Conservation (phyloP, 2,113 vertebrate species). For the Coptodon rendalli region DNA sequence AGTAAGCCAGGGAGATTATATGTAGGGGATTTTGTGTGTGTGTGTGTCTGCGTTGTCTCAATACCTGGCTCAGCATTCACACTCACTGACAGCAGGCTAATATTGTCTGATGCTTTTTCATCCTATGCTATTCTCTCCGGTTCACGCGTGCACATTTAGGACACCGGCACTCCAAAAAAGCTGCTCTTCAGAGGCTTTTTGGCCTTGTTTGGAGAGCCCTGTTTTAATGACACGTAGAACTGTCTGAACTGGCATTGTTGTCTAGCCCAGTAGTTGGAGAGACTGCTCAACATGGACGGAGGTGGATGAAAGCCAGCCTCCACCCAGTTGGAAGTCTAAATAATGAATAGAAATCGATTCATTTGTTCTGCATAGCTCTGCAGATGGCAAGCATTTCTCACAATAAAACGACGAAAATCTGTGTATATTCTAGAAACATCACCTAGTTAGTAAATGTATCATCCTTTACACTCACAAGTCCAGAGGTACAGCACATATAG, state of each 20-base stretch:
- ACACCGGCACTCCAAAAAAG: neutral
- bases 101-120: neutral
- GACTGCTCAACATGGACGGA: neutral
- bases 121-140: neutral
- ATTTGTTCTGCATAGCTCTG: neutral
- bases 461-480: neutral
- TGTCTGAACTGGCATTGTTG: neutral
- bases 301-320: neutral
- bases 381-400: neutral
- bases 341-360: neutral
- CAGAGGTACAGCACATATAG: neutral
- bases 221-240: neutral
- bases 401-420: neutral
- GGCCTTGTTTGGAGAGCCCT: constrained; percentile 5
- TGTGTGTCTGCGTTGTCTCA: neutral
- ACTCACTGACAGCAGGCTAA: neutral
- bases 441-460: neutral
- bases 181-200: constrained; percentile 11
- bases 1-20: neutral
- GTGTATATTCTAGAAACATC: neutral
- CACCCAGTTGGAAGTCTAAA: neutral
- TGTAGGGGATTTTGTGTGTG: neutral
- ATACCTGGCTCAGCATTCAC: neutral
- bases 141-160: constrained; percentile 17
- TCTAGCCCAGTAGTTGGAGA: neutral